These are phyloP conservation scores for Enteromius viviparus DNA, from an alignment of 2,797 vertebrate species.

Conservation along the genomic window DNA sequence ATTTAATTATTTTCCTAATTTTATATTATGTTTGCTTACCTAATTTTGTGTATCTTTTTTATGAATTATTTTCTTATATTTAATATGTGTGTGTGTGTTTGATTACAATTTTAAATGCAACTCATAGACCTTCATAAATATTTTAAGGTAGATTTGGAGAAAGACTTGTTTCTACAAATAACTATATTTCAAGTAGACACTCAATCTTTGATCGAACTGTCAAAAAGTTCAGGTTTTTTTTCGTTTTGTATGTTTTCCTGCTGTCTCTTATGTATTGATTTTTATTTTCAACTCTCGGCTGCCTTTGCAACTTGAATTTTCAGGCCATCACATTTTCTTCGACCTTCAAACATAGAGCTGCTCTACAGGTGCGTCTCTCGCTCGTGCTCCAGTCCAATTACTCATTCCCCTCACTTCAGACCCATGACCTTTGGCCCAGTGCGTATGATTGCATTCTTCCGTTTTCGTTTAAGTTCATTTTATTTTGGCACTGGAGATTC, in stretches of 20 bases:
- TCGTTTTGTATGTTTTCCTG: not conserved
- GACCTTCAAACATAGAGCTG: constrained; percentile 33
- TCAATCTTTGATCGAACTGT: not conserved
- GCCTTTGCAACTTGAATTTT: constrained; percentile 20
- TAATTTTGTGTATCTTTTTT: not conserved
- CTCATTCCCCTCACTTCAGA: constrained; percentile 23
- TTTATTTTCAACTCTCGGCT: constrained; percentile 14
- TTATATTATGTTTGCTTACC: too few species aligned
- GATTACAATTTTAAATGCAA: not conserved
- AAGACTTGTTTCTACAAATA: not conserved
- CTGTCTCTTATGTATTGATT: constrained; percentile 28
- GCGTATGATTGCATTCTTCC: constrained; percentile 35
- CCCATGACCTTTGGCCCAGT: constrained; percentile 15
- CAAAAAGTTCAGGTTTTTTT: not conserved
- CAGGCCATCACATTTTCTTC: constrained; percentile 33
- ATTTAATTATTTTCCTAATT: not conserved
- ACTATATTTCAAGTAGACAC: not conserved
- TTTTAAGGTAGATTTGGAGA: not conserved
- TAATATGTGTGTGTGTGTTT: not conserved
- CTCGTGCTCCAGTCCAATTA: not conserved
- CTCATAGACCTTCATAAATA: not conserved
- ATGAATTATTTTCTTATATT: too few species aligned
- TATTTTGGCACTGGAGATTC: constrained; percentile 64
- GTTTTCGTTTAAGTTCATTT: constrained; percentile 41
- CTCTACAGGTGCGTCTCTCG: constrained; percentile 22